Evolutionary conservation across 2,888 invertebrate species (phyloP), one percentile per base, ranked within the genome.

Genomic region (Sepioteuthis lessoniana): DNA sequence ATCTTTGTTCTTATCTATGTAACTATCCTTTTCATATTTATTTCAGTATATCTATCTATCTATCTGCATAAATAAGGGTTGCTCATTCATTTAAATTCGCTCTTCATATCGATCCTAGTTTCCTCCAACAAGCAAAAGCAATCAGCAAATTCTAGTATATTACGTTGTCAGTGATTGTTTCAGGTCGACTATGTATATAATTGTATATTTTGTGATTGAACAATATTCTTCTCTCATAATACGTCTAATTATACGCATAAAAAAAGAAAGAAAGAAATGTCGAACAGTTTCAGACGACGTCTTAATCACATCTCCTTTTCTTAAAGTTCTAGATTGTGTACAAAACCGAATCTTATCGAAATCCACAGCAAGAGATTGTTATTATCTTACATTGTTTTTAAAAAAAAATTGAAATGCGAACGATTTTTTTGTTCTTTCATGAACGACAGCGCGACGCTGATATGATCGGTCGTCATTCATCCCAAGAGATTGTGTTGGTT

Each of bases 161-260:
- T 35, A n/a, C 76, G n/a, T 76, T 76, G 76, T n/a, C 76, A 35
- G n/a, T 76, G 76, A 76, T 76, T 76, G 76, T 76, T 76, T 76
- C n/a, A 76, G n/a, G 35, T 19, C n/a, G 76, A 76, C 76, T n/a
- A 76, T 76, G 13, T 76, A 76, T 76, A 19, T 76, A n/a, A 76
- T 76, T 76, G 76, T 76, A 76, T 76, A 13, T 76, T 13, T 76
- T 76, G 4, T 76, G 76, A 76, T 76, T 76, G 76, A 76, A n/a
- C 76, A n/a, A 76, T 76, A 76, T 35, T 76, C 76, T n/a, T 35
- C 76, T n/a, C 1, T 35, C 76, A 10, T 35, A 76, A 35, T 76
- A 76, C n/a, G n/a, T 76, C 76, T 76, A 76, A 76, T 76, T 76
- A 76, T 76, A 76, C n/a, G 10, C 16, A 76, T n/a, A 76, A 76